Evolutionary conservation across 1,140 invertebrate genomes (phyloP), one percentile per base, ranked within the genome.

Genomic region (Calephelis virginiensis): DNA sequence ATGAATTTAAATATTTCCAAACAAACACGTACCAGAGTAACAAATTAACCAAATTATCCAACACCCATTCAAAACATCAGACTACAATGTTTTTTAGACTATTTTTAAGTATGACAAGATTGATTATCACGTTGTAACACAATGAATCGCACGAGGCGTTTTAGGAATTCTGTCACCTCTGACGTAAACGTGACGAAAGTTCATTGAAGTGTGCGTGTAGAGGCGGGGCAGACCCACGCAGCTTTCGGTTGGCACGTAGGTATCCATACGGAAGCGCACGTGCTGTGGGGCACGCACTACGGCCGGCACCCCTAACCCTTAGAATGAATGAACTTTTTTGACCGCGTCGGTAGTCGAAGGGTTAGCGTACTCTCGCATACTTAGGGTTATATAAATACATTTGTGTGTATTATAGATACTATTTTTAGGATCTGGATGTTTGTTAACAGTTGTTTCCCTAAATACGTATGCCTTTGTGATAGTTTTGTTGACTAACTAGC

Each of bases 231-330:
- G 64, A 46, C 63, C 65, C 10, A 66, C 71, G 70, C n/a, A 75
- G 74, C 76, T 83, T 84, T 82, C 69, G 77, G 69, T 56, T 28
- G 65, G 61, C 66, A 67, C 66, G 67, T 43, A 66, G 61, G 53
- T 64, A 63, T 61, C 63, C 62, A 60, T 17, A 62, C 45, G 40
- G 45, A 50, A 71, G 80, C 75, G 80, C 75, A 85, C 86, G 86
- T 89, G 86, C 82, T 74, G 48, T 61, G 46, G 37, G 47, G 53
- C 86, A 86, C 82, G 82, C 73, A 28, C 28, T 28, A 28, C 28
- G 5, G 28, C 28, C 28, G 28, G 5, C 28, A 28, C 28, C 28
- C 28, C 28, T 28, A 28, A 28, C 28, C 28, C 28, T 28, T 28
- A 4, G 28, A 28, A 28, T 28, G 28, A 28, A 28, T 28, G 28